Evolutionary conservation across 1,140 invertebrate genomes (phyloP).

Genomic region (Nasonia longicornis): DNA sequence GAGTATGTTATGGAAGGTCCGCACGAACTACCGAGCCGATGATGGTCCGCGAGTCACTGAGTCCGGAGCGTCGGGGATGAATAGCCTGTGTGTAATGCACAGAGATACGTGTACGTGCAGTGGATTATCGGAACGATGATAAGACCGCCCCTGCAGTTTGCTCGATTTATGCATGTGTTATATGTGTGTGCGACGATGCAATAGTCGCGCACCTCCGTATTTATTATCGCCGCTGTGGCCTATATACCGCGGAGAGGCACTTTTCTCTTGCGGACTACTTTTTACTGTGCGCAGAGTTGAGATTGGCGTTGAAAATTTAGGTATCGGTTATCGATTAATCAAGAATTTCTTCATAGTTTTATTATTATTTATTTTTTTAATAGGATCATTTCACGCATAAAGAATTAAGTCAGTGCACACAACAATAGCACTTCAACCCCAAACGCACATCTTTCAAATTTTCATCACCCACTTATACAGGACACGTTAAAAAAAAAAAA

Average conservation of each 20-base stretch:
- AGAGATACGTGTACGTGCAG: conserved; percentile 55
- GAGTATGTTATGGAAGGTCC: neutral
- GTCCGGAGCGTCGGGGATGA: conserved; percentile 55
- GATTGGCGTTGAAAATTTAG: neutral
- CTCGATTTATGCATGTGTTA: neutral
- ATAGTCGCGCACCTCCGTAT: neutral
- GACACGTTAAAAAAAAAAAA: neutral
- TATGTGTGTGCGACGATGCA: neutral
- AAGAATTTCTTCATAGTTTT: no score
- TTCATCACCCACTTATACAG: no score
- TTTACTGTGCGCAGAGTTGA: neutral
- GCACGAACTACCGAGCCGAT: conserved; percentile 53
- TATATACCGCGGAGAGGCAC: neutral
- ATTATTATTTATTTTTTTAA: no score
- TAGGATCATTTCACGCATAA: no score
- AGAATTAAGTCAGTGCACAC: no score
- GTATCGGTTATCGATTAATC: no score
- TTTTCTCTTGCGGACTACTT: neutral
- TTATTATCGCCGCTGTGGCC: neutral
- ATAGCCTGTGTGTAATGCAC: neutral
- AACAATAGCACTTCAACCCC: no score
- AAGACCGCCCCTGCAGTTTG: conserved; percentile 54
- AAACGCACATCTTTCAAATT: no score
- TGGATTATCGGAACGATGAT: conserved; percentile 62
- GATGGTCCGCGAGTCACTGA: conserved; percentile 61